Evolutionary conservation across 2,797 vertebrate genomes (phyloP), one percentile per base, ranked within the genome.

Genomic region (Fratercula arctica): DNA sequence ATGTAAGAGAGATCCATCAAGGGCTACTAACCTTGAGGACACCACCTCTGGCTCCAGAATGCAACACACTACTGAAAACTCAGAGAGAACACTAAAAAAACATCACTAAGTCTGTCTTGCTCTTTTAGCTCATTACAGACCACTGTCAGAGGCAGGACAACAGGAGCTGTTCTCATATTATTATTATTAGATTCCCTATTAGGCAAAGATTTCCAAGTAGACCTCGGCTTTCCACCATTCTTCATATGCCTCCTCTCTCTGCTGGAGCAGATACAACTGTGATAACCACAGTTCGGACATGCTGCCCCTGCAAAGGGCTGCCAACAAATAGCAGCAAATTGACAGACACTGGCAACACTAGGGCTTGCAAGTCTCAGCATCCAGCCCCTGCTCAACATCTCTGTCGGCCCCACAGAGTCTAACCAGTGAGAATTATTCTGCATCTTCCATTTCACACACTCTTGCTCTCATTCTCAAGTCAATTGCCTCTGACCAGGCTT

Each of bases 261-360:
- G 37, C 37, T 70, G 28, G 25, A 60, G 21, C 51, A 74, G 64
- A 48, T 41, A 43, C 6, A 73, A 23, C 25, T 54, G 35, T 3
- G 10, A 81, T 33, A 88, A 72, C 37, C 35, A 41, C n/a, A 68
- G 28, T 31, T 54, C 0, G 1, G 51, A 66, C 6, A 3, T 46
- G 51, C 29, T 79, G 51, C 14, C 35, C 37, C 41, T 68, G 19
- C 3, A 1, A 92, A 77, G 31, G 35, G 4, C 19, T 77, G 72
- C 13, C n/a, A 73, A 69, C 11, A 80, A 66, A 89, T 2, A 63
- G 23, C 18, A 43, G 67, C 10, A 6, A 87, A 69, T 50, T 33
- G 11, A 50, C 2, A 3, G 51, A 41, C 15, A n/a, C 3, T 19
- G 39, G 37, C 59, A 39, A 31, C 0, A 0, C 37, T 35, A 45